Conservation (phyloP, 2,888 invertebrate genomes). For the Polydrusus cervinus region DNA sequence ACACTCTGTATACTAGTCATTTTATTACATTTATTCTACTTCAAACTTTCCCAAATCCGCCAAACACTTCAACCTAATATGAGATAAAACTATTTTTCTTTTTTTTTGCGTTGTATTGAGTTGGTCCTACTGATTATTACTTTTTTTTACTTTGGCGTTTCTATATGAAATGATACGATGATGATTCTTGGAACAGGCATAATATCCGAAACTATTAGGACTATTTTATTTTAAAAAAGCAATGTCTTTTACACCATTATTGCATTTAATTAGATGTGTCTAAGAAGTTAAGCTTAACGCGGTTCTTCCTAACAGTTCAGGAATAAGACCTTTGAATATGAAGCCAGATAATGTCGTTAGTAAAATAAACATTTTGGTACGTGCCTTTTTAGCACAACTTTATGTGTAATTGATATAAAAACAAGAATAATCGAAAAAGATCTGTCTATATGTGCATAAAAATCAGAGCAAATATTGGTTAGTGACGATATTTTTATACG, state of each 20-base stretch:
- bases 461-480: slow-evolving; percentile 29
- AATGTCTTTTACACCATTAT: slow-evolving; percentile 22
- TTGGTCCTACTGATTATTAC: slow-evolving; percentile 59
- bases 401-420: background rate
- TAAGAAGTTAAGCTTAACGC: slow-evolving; percentile 17
- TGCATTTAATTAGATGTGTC: slow-evolving; percentile 9
- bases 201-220: slow-evolving; percentile 3
- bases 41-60: slow-evolving; percentile 10
- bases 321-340: background rate
- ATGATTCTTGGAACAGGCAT: background rate
- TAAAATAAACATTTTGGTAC: background rate
- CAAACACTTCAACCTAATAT: slow-evolving; percentile 10
- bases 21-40: slow-evolving; percentile 11
- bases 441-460: slow-evolving; percentile 42
- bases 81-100: slow-evolving; percentile 36
- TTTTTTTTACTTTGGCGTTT: slow-evolving; percentile 49
- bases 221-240: slow-evolving; percentile 3
- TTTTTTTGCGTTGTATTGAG: slow-evolving; percentile 59
- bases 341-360: background rate
- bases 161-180: slow-evolving; percentile 28
- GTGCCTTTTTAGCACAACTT: background rate
- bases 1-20: too few species aligned
- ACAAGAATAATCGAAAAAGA: slow-evolving; percentile 34
- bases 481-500: slow-evolving; percentile 15
- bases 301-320: background rate